Conservation (phyloP, 2,888 invertebrate species). For the Latheticus oryzae region DNA sequence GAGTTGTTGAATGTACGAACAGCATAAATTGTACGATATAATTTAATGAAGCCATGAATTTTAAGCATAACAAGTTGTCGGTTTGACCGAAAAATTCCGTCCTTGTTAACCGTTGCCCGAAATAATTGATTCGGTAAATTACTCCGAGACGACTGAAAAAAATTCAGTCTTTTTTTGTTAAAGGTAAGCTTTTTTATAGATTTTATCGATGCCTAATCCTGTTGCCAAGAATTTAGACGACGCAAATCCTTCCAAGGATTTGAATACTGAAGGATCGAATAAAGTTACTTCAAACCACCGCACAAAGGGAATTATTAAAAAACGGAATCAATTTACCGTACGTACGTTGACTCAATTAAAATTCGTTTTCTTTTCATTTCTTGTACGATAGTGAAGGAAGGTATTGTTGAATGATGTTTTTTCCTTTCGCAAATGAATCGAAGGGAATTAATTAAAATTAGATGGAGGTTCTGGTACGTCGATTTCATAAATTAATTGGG, state of each 20-base stretch:
- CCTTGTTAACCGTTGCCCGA: slow-evolving; percentile 13
- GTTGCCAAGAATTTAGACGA: slow-evolving; percentile 33
- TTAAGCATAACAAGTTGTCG: no score
- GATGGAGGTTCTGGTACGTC: slow-evolving; percentile 15
- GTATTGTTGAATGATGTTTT: slow-evolving; percentile 23
- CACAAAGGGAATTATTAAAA: slow-evolving; percentile 32
- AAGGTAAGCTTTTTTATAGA: slow-evolving; percentile 33
- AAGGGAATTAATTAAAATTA: slow-evolving; percentile 25
- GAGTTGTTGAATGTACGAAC: slow-evolving; percentile 19
- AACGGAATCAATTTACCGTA: slow-evolving; percentile 30
- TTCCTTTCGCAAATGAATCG: slow-evolving; percentile 11
- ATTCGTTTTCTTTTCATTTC: slow-evolving; percentile 25
- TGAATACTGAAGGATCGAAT: slow-evolving; percentile 30
- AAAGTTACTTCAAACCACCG: slow-evolving; percentile 10
- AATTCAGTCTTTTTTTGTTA: slow-evolving; percentile 26
- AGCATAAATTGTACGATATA: slow-evolving; percentile 41
- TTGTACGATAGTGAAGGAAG: slow-evolving; percentile 1
- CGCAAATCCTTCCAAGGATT: slow-evolving; percentile 29
- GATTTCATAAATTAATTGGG: slow-evolving; percentile 33
- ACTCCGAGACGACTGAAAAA: slow-evolving; percentile 24
- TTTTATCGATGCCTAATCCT: slow-evolving; percentile 34
- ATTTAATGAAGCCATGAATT: slow-evolving; percentile 44
- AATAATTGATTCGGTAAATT: slow-evolving; percentile 32
- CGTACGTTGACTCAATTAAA: slow-evolving; percentile 29
- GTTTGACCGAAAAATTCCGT: slow-evolving; percentile 6